Conservation (phyloP, 2,797 vertebrate genomes). For the Cossypha niveicapilla region DNA sequence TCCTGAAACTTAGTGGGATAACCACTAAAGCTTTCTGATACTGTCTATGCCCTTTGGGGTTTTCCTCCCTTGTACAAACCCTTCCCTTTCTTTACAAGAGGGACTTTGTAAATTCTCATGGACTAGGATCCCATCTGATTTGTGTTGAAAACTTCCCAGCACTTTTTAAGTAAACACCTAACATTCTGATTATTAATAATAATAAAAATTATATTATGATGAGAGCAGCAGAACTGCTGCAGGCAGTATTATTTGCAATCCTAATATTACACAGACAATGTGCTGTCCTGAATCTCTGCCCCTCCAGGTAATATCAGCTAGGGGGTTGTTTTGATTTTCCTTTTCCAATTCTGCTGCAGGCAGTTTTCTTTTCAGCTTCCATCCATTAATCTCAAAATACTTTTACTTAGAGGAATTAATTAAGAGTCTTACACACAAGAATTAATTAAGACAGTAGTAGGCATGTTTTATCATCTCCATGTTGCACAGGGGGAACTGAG, state of each 20-base stretch:
- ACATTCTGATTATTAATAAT: not conserved
- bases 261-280: not conserved
- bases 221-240: constrained; percentile 11
- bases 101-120: not conserved
- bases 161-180: not conserved
- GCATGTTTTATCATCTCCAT: constrained; percentile 48
- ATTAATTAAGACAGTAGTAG: constrained; percentile 53
- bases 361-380: constrained; percentile 46
- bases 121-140: not conserved
- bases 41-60: not conserved
- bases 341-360: constrained; percentile 39
- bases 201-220: not conserved
- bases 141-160: not conserved
- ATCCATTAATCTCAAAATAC: constrained; percentile 40
- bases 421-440: constrained; percentile 17
- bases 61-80: not conserved
- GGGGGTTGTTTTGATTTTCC: not conserved
- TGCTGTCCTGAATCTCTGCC: not conserved
- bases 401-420: constrained; percentile 45
- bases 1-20: not conserved
- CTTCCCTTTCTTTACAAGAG: not conserved
- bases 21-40: not conserved
- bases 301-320: constrained; percentile 19
- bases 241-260: constrained; percentile 29
- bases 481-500: constrained; percentile 49